phyloP scores from a whole-genome alignment of 92 coral and sea anemone species.

The Epizoanthus stellaris region DNA sequence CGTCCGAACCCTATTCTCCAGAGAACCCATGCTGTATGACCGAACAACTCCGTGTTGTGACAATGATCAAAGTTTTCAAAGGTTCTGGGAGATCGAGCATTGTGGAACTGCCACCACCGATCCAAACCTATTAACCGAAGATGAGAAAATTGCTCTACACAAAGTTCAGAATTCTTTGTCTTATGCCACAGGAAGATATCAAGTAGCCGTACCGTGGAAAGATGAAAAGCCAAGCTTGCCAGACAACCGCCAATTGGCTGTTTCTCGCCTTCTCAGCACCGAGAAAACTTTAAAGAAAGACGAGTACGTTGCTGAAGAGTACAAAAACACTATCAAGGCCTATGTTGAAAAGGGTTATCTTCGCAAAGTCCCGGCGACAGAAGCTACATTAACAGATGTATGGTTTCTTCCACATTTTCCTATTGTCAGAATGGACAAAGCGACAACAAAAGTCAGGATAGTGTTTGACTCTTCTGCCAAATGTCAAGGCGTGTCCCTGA shows the following conservation, averaged over 20 bases:
- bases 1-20: conserved; percentile 16
- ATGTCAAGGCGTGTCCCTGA: conserved; percentile 53
- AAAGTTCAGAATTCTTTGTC: conserved; percentile 33
- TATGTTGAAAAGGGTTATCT: conserved; percentile 63
- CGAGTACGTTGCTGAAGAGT: conserved; percentile 45
- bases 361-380: conserved; percentile 41
- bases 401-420: conserved; percentile 73
- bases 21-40: not conserved
- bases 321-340: conserved; percentile 43
- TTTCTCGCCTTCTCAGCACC: conserved; percentile 42
- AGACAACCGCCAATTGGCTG: conserved; percentile 36
- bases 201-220: conserved; percentile 61
- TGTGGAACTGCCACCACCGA: conserved; percentile 39
- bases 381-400: conserved; percentile 47
- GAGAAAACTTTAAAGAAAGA: conserved; percentile 49
- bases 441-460: conserved; percentile 68
- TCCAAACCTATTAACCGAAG: conserved; percentile 40
- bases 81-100: conserved; percentile 73
- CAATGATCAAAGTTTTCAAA: conserved; percentile 52
- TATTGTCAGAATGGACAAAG: conserved; percentile 60
- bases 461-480: conserved; percentile 67
- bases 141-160: conserved; percentile 52
- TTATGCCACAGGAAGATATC: conserved; percentile 45
- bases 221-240: conserved; percentile 55
- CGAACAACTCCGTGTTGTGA: conserved; percentile 29